Conservation (phyloP, 2,888 invertebrate species). For the Sepioteuthis lessoniana region DNA sequence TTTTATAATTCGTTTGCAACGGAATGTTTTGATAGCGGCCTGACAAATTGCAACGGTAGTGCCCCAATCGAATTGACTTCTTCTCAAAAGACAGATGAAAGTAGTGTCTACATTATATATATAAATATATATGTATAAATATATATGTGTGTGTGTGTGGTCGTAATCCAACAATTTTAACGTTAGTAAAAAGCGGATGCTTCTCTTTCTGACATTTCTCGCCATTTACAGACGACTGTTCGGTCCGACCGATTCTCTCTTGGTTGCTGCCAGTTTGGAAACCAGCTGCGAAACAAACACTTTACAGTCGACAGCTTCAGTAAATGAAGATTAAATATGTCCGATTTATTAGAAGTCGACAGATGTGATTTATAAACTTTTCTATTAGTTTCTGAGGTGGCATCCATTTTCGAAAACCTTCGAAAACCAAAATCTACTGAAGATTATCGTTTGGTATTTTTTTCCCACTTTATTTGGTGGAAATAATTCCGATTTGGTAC, state of each 20-base stretch:
- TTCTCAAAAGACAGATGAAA: too few relatives aligned
- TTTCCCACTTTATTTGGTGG: neutral
- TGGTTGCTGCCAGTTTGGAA: neutral
- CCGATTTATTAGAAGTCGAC: neutral
- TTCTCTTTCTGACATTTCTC: neutral
- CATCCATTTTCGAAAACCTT: neutral
- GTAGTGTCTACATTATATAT: neutral
- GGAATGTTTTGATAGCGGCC: too few relatives aligned
- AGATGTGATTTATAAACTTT: neutral
- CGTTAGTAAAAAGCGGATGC: neutral
- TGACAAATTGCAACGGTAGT: too few relatives aligned
- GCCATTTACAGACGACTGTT: neutral
- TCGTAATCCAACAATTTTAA: neutral
- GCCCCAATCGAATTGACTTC: too few relatives aligned
- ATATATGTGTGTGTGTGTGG: neutral
- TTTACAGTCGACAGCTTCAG: neutral
- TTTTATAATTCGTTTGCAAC: too few relatives aligned
- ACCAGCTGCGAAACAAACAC: neutral
- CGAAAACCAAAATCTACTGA: neutral
- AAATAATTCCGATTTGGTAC: neutral
- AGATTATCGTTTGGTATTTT: neutral
- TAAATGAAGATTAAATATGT: neutral
- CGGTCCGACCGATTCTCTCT: neutral
- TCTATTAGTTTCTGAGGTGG: neutral
- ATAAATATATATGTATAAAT: neutral